Evolutionary conservation across 2,888 invertebrate species (phyloP), one percentile per base, ranked within the genome.

Genomic region (Mellilla xanthometata): DNA sequence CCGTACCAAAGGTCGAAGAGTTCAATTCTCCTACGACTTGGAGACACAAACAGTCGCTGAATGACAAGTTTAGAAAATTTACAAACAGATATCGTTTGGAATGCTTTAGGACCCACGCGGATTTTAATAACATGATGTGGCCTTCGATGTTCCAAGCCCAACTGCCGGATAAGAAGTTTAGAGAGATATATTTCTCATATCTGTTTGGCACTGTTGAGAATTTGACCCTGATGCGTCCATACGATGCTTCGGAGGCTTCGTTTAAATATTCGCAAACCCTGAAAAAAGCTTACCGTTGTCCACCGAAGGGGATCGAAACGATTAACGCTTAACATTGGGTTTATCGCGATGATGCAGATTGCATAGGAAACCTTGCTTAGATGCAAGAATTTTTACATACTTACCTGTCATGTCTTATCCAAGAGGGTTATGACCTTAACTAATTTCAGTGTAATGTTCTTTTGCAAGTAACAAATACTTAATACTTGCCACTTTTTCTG

Each of bases 151-250:
- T 50, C 39, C 83, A 81, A 38, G 73, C 78, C 1, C 65, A 82
- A 52, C 72, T 78, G 23, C 86, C 85, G 0, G 85, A 86, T 52
- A 86, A 83, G 48, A 82, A 75, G 31, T 88, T 87, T 59, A 69
- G 88, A 0, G 80, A 85, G 59, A 85, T 84, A 60, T 88, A 68
- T 61, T 87, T 81, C 62, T 80, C 85, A 0, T 88, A 88, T 56
- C 47, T 85, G 29, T 74, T 58, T 39, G 60, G 59, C 4, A 65
- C 65, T 24, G 38, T 73, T 2, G 73, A 79, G 36, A 81, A 88
- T 30, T 19, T 87, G 7, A 65, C 68, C 11, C 32, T 87, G 11
- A 69, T 84, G 60, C 76, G 76, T 50, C 86, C 87, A 4, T 88
- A 85, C 48, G 68, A 56, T 48, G 4, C 60, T 0, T 56, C 8